These are phyloP conservation scores for Drosophila neocordata DNA, from an alignment of 1,140 invertebrate genomes.

Conservation along the genomic window DNA sequence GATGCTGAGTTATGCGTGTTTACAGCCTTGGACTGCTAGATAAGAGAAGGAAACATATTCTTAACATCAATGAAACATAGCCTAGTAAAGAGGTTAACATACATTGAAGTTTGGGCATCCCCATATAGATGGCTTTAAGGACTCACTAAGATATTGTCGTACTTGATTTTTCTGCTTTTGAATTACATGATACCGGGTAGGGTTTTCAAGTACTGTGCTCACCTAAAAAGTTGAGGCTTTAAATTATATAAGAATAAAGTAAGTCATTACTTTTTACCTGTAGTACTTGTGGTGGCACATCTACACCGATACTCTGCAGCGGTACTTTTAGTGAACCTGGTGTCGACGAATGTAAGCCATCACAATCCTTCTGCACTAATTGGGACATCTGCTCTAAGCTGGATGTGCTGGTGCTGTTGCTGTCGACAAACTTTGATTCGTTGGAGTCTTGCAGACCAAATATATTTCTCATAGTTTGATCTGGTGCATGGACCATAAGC, in stretches of 20 bases:
- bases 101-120: slow-evolving; percentile 51
- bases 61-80: neutral
- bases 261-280: slow-evolving; percentile 84
- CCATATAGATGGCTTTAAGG: slow-evolving; percentile 85
- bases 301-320: slow-evolving; percentile 86
- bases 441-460: slow-evolving; percentile 26
- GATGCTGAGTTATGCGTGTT: slow-evolving; percentile 38
- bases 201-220: slow-evolving; percentile 93
- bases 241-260: neutral
- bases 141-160: slow-evolving; percentile 91
- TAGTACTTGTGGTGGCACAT: slow-evolving; percentile 91
- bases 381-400: slow-evolving; percentile 58
- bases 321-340: slow-evolving; percentile 85
- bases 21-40: slow-evolving; percentile 20
- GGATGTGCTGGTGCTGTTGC: slow-evolving; percentile 48
- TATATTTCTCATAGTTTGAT: slow-evolving; percentile 49
- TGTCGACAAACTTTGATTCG: slow-evolving; percentile 44
- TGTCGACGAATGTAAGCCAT: slow-evolving; percentile 47
- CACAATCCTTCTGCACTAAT: slow-evolving; percentile 31
- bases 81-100: slow-evolving; percentile 15
- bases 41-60: neutral
- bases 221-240: slow-evolving; percentile 84
- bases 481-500: slow-evolving; percentile 65
- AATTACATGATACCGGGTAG: slow-evolving; percentile 94
- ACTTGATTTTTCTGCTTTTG: slow-evolving; percentile 95